Percentiles rank a stretch among this genome's conserved stretches.
Conservation (phyloP, 2,113 vertebrate genomes). For the Sinocyclocheilus anophthalmus region DNA sequence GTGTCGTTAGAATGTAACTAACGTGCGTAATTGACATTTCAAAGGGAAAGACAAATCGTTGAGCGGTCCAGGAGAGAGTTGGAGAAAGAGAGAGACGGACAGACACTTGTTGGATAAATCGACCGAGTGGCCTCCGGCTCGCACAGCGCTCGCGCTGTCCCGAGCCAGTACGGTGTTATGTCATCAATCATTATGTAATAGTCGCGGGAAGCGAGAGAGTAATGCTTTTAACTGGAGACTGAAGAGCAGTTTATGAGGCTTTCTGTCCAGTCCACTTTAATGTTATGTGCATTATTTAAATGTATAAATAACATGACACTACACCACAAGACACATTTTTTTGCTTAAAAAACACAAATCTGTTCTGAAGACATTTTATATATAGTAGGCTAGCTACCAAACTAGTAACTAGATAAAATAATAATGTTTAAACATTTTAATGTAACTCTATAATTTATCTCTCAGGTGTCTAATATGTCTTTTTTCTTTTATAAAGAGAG, state of each 20-base stretch:
- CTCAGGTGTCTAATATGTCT: background rate
- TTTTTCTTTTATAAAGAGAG: background rate
- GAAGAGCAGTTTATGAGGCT: background rate
- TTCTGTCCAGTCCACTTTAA: background rate
- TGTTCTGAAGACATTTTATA: background rate
- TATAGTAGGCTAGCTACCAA: background rate
- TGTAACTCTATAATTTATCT: background rate
- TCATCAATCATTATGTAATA: constrained; percentile 73
- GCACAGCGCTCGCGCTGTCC: constrained; percentile 56
- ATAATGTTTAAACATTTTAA: background rate
- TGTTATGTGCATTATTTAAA: background rate
- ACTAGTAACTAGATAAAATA: background rate
- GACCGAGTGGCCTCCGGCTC: constrained; percentile 22
- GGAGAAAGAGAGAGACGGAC: background rate
- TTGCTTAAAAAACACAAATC: too few species aligned
- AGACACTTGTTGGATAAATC: constrained; percentile 23
- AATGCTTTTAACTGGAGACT: constrained; percentile 5
- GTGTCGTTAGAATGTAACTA: background rate
- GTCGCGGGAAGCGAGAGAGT: constrained; percentile 10
- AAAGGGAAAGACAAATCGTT: background rate
- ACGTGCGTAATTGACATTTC: background rate
- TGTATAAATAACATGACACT: background rate
- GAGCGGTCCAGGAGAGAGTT: background rate
- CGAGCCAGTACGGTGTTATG: constrained; percentile 66
- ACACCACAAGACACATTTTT: background rate